Evolutionary conservation across 2,113 vertebrate genomes (phyloP).

Genomic region (Bombycilla garrulus): DNA sequence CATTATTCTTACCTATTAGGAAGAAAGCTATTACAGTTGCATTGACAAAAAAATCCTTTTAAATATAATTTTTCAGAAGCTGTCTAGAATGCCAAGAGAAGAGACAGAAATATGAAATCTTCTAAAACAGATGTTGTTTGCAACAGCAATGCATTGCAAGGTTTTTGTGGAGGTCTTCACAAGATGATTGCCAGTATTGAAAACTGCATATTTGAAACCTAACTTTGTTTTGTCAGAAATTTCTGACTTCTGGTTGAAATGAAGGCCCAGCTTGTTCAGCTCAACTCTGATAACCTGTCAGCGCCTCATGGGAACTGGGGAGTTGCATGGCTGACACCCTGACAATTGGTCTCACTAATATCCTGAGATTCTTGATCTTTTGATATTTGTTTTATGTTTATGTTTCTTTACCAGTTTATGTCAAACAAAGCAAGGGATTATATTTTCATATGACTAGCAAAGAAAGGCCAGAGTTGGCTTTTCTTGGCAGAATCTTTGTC

Average conservation of each 20-base stretch:
- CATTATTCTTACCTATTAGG: not conserved
- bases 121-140: not conserved
- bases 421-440: not conserved
- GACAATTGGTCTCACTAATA: fast-evolving
- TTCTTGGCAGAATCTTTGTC: not conserved
- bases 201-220: not conserved
- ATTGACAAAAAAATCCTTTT: not conserved
- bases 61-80: not conserved
- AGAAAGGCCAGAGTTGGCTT: not conserved
- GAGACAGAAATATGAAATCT: not conserved
- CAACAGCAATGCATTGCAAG: not conserved
- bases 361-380: not conserved
- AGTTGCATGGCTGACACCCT: fast-evolving
- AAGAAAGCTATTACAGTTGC: not conserved
- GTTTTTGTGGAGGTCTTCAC: not conserved
- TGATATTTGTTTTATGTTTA: not conserved
- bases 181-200: not conserved
- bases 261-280: not conserved
- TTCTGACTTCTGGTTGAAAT: not conserved
- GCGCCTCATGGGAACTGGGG: fast-evolving
- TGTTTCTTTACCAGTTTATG: not conserved
- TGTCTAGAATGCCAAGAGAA: not conserved
- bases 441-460: not conserved
- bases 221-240: not conserved
- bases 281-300: not conserved